Conservation (phyloP, 2,113 vertebrate genomes). For the Nanorana parkeri region DNA sequence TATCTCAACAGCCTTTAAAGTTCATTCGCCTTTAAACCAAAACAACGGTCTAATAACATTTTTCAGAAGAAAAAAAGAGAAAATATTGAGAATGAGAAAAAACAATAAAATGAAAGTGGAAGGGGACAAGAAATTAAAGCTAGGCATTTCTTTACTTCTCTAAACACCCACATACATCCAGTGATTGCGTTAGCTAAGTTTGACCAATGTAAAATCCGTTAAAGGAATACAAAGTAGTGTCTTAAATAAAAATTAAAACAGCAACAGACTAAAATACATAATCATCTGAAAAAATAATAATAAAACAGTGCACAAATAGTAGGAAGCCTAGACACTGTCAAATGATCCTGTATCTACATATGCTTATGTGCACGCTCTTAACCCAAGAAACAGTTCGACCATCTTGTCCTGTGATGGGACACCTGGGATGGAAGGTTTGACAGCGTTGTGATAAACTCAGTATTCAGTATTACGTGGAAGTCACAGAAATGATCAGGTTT, state of each 20-base stretch:
- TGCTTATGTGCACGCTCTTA: neutral
- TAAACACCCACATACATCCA: slow-evolving; percentile 71
- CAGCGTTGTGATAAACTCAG: slow-evolving; percentile 50
- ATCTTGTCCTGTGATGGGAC: too few relatives aligned
- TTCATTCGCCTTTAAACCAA: slow-evolving; percentile 69
- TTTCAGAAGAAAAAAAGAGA: slow-evolving; percentile 69
- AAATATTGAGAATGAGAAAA: slow-evolving; percentile 38
- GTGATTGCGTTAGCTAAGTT: slow-evolving; percentile 66
- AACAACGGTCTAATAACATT: slow-evolving; percentile 68
- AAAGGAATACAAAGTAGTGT: slow-evolving; percentile 72
- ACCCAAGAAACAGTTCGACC: neutral
- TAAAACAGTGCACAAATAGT: slow-evolving; percentile 83
- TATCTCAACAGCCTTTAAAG: slow-evolving; percentile 60
- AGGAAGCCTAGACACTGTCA: slow-evolving; percentile 73
- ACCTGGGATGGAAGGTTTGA: neutral
- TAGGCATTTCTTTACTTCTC: neutral
- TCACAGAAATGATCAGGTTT: slow-evolving; percentile 62
- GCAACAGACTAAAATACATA: slow-evolving; percentile 71
- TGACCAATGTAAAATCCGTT: slow-evolving; percentile 66
- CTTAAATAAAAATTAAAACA: slow-evolving; percentile 74
- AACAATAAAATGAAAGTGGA: neutral
- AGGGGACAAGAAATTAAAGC: slow-evolving; percentile 42
- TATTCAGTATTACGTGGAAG: slow-evolving; percentile 75
- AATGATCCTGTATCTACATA: neutral
- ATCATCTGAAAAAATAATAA: slow-evolving; percentile 74